Conservation (phyloP, 2,888 invertebrate genomes). For the Drosophila borealis region DNA sequence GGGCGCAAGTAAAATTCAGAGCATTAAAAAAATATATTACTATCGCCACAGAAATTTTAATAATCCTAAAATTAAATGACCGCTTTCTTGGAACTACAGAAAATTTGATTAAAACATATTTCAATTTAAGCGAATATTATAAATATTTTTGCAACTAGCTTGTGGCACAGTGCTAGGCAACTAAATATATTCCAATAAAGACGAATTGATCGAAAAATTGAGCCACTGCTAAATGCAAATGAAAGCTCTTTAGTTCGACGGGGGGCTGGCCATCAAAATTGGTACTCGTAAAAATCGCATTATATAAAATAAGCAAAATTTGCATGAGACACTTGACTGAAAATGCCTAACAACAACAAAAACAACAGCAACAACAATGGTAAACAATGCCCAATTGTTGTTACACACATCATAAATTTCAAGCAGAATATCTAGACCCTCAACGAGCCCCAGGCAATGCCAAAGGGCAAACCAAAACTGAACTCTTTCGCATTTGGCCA, state of each 20-base stretch:
- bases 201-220: conserved; percentile 36
- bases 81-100: too few species aligned
- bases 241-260: conserved; percentile 14
- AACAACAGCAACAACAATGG: conserved; percentile 26
- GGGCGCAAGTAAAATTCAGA: too few species aligned
- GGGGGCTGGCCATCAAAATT: conserved; percentile 31
- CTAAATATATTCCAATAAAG: neutral
- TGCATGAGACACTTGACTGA: conserved; percentile 65
- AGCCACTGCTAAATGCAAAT: conserved; percentile 58
- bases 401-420: conserved; percentile 80
- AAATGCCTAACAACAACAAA: conserved; percentile 10
- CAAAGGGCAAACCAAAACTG: conserved; percentile 5
- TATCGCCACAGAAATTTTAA: too few species aligned
- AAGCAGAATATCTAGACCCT: conserved; percentile 17
- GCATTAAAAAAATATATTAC: too few species aligned
- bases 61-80: too few species aligned
- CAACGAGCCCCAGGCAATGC: neutral
- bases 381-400: conserved; percentile 66
- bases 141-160: neutral
- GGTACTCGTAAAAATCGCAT: conserved; percentile 65
- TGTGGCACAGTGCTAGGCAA: neutral
- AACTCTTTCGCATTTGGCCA: conserved; percentile 41
- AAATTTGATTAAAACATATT: too few species aligned
- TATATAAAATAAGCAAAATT: conserved; percentile 69
- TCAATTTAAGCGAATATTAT: too few species aligned